Base-by-base conservation (phyloP, 2,797 vertebrate species). In the Nannoperca australis region DNA sequence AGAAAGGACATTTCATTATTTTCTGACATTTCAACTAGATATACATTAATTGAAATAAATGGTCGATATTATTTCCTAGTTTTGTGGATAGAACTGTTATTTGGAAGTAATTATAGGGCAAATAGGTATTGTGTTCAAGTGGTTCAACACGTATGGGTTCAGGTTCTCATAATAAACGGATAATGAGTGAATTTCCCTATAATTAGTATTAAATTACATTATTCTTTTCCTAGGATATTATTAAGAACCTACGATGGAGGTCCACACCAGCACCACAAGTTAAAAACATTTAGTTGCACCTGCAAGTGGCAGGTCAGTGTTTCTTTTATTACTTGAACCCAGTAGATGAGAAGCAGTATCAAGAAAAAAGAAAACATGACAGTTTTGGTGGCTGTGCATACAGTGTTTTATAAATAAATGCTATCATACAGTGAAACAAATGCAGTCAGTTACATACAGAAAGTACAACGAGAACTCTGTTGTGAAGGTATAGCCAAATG, bases 351-450 rank as follows among this genome's bases (percentile, higher is more conserved):
- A 11, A 9, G 1, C 11, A 18, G 1, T 18, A 55, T 66, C 27
- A 17, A 24, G 22, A 30, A 27, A 13, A 50, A 76, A 47, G 0
- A 30, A 53, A 74, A 70, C 53, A 49, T 7, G 27, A 24, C 36
- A 53, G 38, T 34, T 59, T 22, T 14, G 18, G 59, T 89, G 85
- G 32, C 85, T 85, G 81, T 86, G 84, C 84, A 85, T 59, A 59
- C 63, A 76, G 65, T 77, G 87, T 89, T 88, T 82, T 88, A 91
- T 81, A 86, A 88, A 90, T 73, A 66, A 62, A 85, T 22, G 45
- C 79, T 50, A 71, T 81, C 66, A 70, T 79, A 84, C 67, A 87
- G 73, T 78, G 82, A 62, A 79, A 78, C 55, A 77, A 68, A 87
- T 65, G 42, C 50, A 77, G 69, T 70, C 74, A 58, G 73, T 64